These are phyloP conservation scores for Cyphomyrus discorhynchus DNA, from an alignment of 2,113 vertebrate genomes.

Conservation along the genomic window DNA sequence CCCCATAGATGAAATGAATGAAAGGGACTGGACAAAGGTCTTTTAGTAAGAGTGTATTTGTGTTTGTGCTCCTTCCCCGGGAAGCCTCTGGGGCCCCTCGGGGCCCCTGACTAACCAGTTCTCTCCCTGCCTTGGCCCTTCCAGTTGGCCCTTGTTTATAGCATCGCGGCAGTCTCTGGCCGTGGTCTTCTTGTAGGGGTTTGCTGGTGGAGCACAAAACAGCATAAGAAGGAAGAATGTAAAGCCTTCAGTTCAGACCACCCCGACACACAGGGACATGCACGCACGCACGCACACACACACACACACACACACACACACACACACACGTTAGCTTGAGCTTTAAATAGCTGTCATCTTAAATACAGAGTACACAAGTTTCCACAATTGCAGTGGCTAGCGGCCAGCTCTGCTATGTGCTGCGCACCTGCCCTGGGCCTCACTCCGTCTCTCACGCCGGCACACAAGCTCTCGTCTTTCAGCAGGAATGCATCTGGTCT, in stretches of 20 bases:
- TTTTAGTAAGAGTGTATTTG: not conserved
- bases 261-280: slow-evolving; percentile 1
- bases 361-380: slow-evolving; percentile 11
- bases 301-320: slow-evolving; percentile 43
- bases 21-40: not conserved
- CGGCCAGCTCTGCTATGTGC: not conserved
- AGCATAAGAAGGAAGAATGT: slow-evolving; percentile 35
- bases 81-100: not conserved
- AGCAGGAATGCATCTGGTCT: not conserved
- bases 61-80: not conserved
- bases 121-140: not conserved
- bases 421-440: not conserved
- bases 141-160: not conserved
- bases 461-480: not conserved
- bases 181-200: not conserved
- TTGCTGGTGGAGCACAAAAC: slow-evolving; percentile 40
- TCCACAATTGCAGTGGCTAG: slow-evolving; percentile 8
- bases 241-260: slow-evolving; percentile 52
- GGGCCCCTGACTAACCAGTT: not conserved
- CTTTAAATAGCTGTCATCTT: slow-evolving; percentile 54
- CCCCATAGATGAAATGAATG: not conserved
- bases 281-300: not conserved
- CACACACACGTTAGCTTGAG: slow-evolving; percentile 47
- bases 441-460: not conserved
- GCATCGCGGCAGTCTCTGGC: not conserved